A percentile compares a stretch with the other conserved stretches of the same genome.
phyloP scores from a whole-genome alignment of 1,140 invertebrate species.

The Magallana gigas region DNA sequence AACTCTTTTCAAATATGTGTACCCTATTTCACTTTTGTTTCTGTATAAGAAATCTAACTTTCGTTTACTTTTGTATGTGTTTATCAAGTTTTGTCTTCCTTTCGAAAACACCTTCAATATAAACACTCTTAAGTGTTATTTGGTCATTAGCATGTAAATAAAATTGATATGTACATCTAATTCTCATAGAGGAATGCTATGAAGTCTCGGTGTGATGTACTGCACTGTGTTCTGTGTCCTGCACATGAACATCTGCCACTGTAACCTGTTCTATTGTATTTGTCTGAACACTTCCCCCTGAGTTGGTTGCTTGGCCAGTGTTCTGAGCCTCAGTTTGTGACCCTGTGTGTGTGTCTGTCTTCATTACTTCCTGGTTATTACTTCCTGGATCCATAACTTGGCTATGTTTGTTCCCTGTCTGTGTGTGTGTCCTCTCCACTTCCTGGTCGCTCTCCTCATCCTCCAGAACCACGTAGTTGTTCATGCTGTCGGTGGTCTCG shows the following conservation, averaged over 20 bases:
- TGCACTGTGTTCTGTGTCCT: background rate
- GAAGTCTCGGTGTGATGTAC: background rate
- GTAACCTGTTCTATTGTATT: background rate
- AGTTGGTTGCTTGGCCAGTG: background rate
- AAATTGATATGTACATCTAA: too few species aligned
- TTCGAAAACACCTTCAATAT: too few species aligned
- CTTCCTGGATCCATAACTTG: too few species aligned
- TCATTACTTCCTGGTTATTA: background rate
- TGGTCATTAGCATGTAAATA: too few species aligned
- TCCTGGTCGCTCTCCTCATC: constrained; percentile 10
- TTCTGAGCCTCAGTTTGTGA: background rate
- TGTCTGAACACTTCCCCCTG: background rate
- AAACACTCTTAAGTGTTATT: too few species aligned
- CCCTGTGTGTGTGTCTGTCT: background rate
- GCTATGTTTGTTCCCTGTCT: background rate
- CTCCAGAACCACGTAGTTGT: constrained; percentile 66
- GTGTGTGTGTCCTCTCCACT: background rate
- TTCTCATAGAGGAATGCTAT: background rate
- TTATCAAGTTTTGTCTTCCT: too few species aligned
- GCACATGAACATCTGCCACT: background rate
- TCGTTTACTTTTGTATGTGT: too few species aligned
- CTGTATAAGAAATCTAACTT: too few species aligned
- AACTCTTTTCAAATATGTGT: too few species aligned
- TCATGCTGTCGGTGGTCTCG: constrained; percentile 62
- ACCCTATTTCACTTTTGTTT: too few species aligned